Base-by-base conservation (phyloP, 2,113 vertebrate species). In the Petrocephalus zakoni region DNA sequence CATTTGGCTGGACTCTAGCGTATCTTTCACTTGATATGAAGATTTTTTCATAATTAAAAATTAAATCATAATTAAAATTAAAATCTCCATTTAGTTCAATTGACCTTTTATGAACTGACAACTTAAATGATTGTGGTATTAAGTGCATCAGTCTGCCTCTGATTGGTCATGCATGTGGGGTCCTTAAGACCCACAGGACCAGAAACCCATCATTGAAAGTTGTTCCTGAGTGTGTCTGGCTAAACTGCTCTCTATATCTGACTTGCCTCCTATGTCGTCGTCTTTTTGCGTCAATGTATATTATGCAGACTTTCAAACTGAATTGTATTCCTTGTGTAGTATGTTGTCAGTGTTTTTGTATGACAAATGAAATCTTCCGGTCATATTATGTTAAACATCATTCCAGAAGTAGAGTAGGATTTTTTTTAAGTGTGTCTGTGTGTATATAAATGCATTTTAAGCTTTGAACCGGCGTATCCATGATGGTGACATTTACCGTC, bases 381-480 rank as follows among this genome's bases (percentile, higher is more conserved):
- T 87, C 90, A 88, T 81, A 85, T 87, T 83, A 78, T 78, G 15
- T 83, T 83, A 92, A 92, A 87, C 92, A 91, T 91, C 91, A 92
- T 94, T 92, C 87, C 90, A 92, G 55, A 91, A 88, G 75, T 91
- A 92, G 90, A 85, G 15, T 86, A 89, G 88, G 88, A 90, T 72
- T 91, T 91, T 92, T 91, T 90, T 87, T 94, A 90, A 89, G 37
- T 82, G 46, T n/a, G n/a, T n/a, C n/a, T 86, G 47, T 85, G 52
- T 94, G 93, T 94, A 93, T 90, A 93, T 94, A 93, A 94, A 92
- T 82, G 90, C 92, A 91, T 92, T 93, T 95, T 93, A 91, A 42
- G 34, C 72, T 92, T 89, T 88, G 90, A 90, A 61, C 83, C 81
- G 49, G 7, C 46, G 75, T 81, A 7, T 46, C 75, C 8, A 22